Base-by-base conservation (phyloP, 2,113 vertebrate species). In the Ranitomeya variabilis region DNA sequence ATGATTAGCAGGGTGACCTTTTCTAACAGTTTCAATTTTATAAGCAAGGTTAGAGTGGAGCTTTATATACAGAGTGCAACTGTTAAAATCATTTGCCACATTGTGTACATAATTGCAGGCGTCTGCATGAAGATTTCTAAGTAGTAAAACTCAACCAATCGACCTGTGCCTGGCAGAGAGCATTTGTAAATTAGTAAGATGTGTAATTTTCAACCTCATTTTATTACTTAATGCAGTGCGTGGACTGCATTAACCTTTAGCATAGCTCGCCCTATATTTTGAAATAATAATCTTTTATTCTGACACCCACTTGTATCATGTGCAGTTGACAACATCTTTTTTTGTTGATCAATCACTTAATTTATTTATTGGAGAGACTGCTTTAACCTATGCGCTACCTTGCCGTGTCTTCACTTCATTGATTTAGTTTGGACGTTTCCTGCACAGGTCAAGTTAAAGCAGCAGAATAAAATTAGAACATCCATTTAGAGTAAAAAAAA, bases 221-320 rank as follows among this genome's bases (percentile, higher is more conserved):
- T 77, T 51, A 86, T 74, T 62, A 78, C 19, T 74, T 86, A 78
- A 77, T n/a, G 71, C 8, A 59, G 23, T 59, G 26, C 23, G 26
- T 9, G 21, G 14, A 86, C 26, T 86, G 57, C 71, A 77, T 77
- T 77, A 64, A 86, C 85, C 71, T 77, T 77, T 77, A 59, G 67
- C n/a, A 71, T 6, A 59, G 67, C 51, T 71, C 83, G 71, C 51
- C 14, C 19, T 52, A 18, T 54, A 69, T 69, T 1, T 21, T 21
- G 6, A 21, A 19, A 21, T 21, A 7, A 19, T 21, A 64, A 3
- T 45, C 37, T 3, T 45, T 45, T 45, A 45, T 45, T 45, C 37
- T 45, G 37, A 45, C 37, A 45, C 37, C 37, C 2, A 45, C 37
- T 45, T 45, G 37, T 45, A 2, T 45, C 5, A 5, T 5, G 5